Evolutionary conservation across 2,113 vertebrate genomes (phyloP), one percentile per base, ranked within the genome.

Genomic region (Notarius quadriscutis): DNA sequence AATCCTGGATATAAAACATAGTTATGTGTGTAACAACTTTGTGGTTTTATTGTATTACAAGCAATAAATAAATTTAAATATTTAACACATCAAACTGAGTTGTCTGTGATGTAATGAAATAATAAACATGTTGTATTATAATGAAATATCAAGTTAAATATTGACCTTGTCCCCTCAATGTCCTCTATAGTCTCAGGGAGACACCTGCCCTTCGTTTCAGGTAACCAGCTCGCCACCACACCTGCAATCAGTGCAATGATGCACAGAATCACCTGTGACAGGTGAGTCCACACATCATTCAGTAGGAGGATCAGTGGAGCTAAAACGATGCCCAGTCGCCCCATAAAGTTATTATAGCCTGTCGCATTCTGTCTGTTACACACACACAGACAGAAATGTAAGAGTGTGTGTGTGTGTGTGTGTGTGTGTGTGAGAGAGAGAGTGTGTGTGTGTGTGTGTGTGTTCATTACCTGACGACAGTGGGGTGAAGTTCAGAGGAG

Each of bases 401-500:
- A 63, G 9, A 1, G 25, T 20, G 22, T n/a, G 9, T 11, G n/a
- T 12, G n/a, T 1, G 12, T 27, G 14, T 34, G 27, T 71, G 30
- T 71, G 69, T 62, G 60, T 62, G 55, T 7, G 27, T 41, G 69
- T 18, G 30, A 30, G 30, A 30, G 30, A 30, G 30, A 30, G 57
- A 18, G 57, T 18, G 57, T 58, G 57, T 18, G 50, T 55, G 67
- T 74, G 22, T 60, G 51, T 60, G 55, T n/a, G 30, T 30, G 22
- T 83, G 58, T 51, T 14, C 27, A 18, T 82, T 78, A 87, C 86
- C 86, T 84, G 72, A 87, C 79, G 22, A 96, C 92, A 0, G 96
- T 96, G 15, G 96, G 96, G 81, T 95, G 96, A 85, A 96, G 91
- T 90, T 97, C 96, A 0, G 95, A 95, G 17, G 95, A 95, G 89